Evolutionary conservation across 2,113 vertebrate genomes (phyloP).

Genomic region (Platysteira castanea): DNA sequence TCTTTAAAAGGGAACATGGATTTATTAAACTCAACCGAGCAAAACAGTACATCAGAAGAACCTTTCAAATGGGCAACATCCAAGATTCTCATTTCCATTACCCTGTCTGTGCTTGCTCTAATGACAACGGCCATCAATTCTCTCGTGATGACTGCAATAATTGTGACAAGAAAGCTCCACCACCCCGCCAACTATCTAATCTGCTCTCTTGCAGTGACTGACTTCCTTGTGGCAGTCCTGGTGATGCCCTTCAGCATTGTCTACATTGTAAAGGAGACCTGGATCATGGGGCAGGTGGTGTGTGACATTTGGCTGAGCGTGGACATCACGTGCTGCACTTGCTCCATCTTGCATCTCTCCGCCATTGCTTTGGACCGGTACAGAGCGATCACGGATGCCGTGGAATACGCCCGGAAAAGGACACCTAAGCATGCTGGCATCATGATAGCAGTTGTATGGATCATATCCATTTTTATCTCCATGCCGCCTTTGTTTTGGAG

Average conservation of each 20-base stretch:
- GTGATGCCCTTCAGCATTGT: conserved; percentile 98
- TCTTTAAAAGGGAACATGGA: conserved; percentile 81
- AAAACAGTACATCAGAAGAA: conserved; percentile 75
- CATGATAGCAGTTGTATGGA: conserved; percentile 91
- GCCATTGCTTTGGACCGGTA: conserved; percentile 95
- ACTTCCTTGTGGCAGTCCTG: conserved; percentile 93
- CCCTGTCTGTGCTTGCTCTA: conserved; percentile 84
- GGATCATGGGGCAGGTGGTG: conserved; percentile 91
- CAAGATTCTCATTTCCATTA: conserved; percentile 88
- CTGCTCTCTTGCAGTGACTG: conserved; percentile 93
- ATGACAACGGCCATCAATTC: conserved; percentile 95
- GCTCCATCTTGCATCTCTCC: conserved; percentile 94
- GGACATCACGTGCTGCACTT: conserved; percentile 95
- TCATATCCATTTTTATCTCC: conserved; percentile 92
- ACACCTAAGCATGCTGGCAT: conserved; percentile 87
- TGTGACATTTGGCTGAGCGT: conserved; percentile 94
- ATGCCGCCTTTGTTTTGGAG: conserved; percentile 92
- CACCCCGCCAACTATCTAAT: conserved; percentile 98
- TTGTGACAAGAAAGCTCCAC: conserved; percentile 94
- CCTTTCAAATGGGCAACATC: conserved; percentile 74
- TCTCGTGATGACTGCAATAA: conserved; percentile 94
- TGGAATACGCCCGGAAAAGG: conserved; percentile 92
- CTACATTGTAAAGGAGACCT: conserved; percentile 91
- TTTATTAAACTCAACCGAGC: conserved; percentile 84
- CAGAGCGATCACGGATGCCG: conserved; percentile 91